These are phyloP conservation scores for Lampropteryx suffumata DNA, from an alignment of 2,888 invertebrate species.

Conservation along the genomic window DNA sequence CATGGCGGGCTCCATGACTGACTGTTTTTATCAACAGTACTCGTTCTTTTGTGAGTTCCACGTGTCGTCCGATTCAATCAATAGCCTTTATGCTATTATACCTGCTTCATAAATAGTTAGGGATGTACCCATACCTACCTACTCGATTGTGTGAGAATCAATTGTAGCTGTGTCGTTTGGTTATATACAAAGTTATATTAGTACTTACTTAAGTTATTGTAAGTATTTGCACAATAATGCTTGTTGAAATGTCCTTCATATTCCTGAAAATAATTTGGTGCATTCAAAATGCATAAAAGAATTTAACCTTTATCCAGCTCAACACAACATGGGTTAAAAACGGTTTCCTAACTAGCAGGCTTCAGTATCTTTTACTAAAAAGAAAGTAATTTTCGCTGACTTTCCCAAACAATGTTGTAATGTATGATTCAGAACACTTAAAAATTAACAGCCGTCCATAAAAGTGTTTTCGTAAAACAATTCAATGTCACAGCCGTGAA, in stretches of 20 bases:
- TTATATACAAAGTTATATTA: too few relatives aligned
- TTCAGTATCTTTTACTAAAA: too few relatives aligned
- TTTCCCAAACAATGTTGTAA: conserved; percentile 8
- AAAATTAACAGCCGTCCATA: conserved; percentile 17
- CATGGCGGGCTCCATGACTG: conserved; percentile 11
- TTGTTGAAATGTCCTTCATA: too few relatives aligned
- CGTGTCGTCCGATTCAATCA: conserved; percentile 12
- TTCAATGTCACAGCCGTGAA: conserved; percentile 23
- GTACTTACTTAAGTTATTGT: too few relatives aligned
- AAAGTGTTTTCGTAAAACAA: conserved; percentile 19
- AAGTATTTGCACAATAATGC: too few relatives aligned
- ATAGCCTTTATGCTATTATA: conserved; percentile 2
- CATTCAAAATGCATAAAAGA: too few relatives aligned
- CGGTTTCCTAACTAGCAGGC: too few relatives aligned
- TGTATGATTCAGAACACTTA: conserved; percentile 14
- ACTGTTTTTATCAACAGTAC: conserved; percentile 7
- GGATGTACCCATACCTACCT: too few relatives aligned
- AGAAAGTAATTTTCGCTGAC: neutral
- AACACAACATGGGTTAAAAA: too few relatives aligned
- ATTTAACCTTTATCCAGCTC: too few relatives aligned
- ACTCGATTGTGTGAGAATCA: conserved; percentile 1
- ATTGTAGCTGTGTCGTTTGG: neutral
- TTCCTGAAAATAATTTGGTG: too few relatives aligned
- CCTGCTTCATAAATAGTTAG: neutral
- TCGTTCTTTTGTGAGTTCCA: conserved; percentile 8